These are phyloP conservation scores for Stomatorhinus ivindoensis DNA, from an alignment of 2,113 vertebrate species.

Conservation along the genomic window DNA sequence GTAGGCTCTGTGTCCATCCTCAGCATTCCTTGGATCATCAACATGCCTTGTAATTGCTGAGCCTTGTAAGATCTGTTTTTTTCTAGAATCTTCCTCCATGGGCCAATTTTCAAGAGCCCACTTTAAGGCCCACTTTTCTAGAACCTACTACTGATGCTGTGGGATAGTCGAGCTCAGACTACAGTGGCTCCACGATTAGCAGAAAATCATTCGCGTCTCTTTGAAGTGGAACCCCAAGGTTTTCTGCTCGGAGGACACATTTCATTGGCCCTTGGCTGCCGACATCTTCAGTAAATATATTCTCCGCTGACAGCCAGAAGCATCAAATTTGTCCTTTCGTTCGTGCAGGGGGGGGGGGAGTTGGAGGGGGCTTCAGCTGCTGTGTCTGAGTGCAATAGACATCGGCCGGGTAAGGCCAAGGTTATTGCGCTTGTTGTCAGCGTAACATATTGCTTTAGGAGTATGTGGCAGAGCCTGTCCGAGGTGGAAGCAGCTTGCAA, in stretches of 20 bases:
- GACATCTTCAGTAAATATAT: slow-evolving; percentile 3
- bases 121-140: not conserved
- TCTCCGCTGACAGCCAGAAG: slow-evolving; percentile 9
- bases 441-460: not conserved
- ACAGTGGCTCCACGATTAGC: not conserved
- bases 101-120: not conserved
- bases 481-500: not conserved
- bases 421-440: not conserved
- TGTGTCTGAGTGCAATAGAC: not conserved
- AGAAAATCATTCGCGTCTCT: not conserved
- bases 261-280: not conserved
- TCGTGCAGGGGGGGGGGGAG: not conserved
- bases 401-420: not conserved
- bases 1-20: not conserved
- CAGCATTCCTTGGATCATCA: not conserved
- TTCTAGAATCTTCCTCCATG: not conserved
- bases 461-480: not conserved
- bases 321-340: slow-evolving; percentile 3
- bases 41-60: not conserved
- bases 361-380: not conserved
- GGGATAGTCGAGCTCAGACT: not conserved
- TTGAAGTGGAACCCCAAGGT: not conserved
- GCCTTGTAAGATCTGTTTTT: not conserved
- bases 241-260: not conserved
- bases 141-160: not conserved